Base-by-base conservation (phyloP, 2,797 vertebrate species). In the Rhinophrynus dorsalis region DNA sequence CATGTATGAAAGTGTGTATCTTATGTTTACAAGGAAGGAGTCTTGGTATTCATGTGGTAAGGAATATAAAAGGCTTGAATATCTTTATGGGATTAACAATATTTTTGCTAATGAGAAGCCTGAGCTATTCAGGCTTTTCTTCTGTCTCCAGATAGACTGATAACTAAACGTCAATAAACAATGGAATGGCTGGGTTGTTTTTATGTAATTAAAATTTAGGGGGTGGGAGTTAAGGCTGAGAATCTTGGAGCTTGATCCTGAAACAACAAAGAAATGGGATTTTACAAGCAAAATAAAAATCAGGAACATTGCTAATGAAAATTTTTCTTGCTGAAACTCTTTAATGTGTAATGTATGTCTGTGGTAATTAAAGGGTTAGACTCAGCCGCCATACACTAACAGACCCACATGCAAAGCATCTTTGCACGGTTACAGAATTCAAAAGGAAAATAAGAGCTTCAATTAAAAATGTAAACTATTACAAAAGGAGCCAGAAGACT, bases 51-150 rank as follows among this genome's bases (percentile, higher is more conserved):
- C 70, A 67, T 76, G 55, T 76, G 75, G 69, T 75, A 69, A 75
- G 26, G 24, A 27, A 35, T 42, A 26, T 66, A 78, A 68, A 78
- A 55, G 62, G 24, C 79, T 83, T 44, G 78, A 72, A 77, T 80
- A 77, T 80, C 77, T 79, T 79, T 67, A 74, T 54, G 65, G 67
- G 75, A 76, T 84, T 75, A 71, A 40, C 0, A 0, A 74, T 76
- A 30, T 61, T 79, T 47, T 77, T 74, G 59, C 73, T 80, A 80
- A 83, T 82, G 77, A 81, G 54, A 76, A 73, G 70, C 54, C 74
- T 75, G 74, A 68, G 72, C 79, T 78, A 71, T 75, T 79, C 64
- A 76, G 76, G 65, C 74, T 77, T 77, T 74, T 70, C 76, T 76
- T 65, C 13, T 74, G 70, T 80, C 77, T 83, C 75, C 70, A 81